Percentiles rank a stretch among this genome's conserved stretches.
phyloP scores from a whole-genome alignment of 2,797 vertebrate genomes.

The Myotis daubentonii region DNA sequence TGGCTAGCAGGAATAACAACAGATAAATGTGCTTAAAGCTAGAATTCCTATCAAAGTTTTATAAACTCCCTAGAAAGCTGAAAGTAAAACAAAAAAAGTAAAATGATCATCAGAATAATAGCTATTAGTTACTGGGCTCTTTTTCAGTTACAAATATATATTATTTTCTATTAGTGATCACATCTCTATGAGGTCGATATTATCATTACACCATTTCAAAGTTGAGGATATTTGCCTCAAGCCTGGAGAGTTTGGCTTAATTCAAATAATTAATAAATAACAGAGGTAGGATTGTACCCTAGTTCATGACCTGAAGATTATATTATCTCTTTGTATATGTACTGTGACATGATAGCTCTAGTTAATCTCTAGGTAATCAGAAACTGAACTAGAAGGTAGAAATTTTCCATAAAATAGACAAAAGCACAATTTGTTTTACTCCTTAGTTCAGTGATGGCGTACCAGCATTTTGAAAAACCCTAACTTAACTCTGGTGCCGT shows the following conservation, averaged over 20 bases:
- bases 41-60: background rate
- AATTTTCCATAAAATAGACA: background rate
- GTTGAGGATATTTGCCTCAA: background rate
- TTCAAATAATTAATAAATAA: background rate
- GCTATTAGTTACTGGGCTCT: background rate
- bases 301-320: background rate
- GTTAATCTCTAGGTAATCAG: background rate
- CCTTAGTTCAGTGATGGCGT: background rate
- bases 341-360: background rate
- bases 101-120: background rate
- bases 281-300: background rate
- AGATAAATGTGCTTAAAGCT: background rate
- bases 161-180: background rate
- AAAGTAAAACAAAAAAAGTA: background rate
- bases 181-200: background rate
- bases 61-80: background rate
- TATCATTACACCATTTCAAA: background rate
- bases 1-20: background rate
- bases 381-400: background rate
- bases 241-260: background rate
- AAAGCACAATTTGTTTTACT: background rate
- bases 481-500: too few species aligned
- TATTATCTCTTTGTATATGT: background rate
- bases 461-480: too few species aligned
- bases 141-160: background rate